A percentile compares a stretch with the other conserved stretches of the same genome.
Conservation (phyloP, 2,113 vertebrate species). For the Anoura caudifer region DNA sequence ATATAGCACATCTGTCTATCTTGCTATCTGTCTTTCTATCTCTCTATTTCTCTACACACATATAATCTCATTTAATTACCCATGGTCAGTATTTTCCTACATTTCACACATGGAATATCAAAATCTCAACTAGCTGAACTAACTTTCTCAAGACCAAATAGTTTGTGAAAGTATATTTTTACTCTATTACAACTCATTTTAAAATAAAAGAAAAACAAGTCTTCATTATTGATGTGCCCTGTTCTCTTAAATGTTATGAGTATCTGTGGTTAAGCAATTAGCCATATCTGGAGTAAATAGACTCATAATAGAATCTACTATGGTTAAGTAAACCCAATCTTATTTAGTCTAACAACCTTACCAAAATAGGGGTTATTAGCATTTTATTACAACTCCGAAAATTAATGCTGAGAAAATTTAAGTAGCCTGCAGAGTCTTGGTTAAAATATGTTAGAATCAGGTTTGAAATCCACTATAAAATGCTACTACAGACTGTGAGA, state of each 20-base stretch:
- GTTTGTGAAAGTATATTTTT: background rate
- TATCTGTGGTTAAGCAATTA: background rate
- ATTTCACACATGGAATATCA: background rate
- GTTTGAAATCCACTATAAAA: conserved; percentile 6
- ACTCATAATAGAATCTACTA: background rate
- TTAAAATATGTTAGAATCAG: background rate
- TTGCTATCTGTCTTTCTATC: background rate
- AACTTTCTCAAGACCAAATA: background rate
- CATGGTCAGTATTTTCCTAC: background rate
- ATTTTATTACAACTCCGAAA: conserved; percentile 17
- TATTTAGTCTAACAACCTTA: background rate
- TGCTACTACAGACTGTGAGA: background rate
- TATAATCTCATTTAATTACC: background rate
- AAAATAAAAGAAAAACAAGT: conserved; percentile 9
- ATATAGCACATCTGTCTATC: background rate
- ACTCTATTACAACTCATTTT: background rate
- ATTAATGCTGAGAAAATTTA: conserved; percentile 6
- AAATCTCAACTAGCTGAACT: background rate
- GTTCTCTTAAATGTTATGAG: background rate
- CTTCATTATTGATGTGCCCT: background rate
- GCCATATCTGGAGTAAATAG: background rate
- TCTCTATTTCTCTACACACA: background rate
- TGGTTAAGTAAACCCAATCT: background rate
- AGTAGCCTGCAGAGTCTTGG: background rate
- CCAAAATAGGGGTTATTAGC: background rate